A percentile compares a stretch with the other conserved stretches of the same genome.
These are phyloP conservation scores for Aquatica leii DNA, from an alignment of 2,888 invertebrate species.

Conservation along the genomic window DNA sequence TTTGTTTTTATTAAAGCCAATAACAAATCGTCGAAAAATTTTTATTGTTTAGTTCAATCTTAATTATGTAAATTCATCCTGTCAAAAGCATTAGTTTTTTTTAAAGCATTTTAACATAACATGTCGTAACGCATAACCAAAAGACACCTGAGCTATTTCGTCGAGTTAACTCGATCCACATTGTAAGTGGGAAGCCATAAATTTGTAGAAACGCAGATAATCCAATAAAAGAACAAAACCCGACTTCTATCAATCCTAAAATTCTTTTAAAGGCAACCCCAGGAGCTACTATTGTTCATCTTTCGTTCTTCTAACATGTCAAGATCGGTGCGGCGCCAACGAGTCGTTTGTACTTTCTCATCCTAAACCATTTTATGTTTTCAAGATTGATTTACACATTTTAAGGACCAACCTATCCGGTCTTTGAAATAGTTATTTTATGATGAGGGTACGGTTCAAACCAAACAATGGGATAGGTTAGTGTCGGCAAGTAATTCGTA, in stretches of 20 bases:
- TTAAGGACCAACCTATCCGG: conserved; percentile 15
- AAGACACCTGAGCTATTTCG: no score
- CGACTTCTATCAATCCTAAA: background rate
- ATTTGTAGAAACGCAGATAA: conserved; percentile 5
- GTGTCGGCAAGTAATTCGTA: conserved; percentile 25
- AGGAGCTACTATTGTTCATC: conserved; percentile 14
- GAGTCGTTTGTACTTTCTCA: conserved; percentile 23
- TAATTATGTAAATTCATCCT: no score
- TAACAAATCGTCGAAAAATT: no score
- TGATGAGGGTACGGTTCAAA: conserved; percentile 30
- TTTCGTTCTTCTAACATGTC: conserved; percentile 12
- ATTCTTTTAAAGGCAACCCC: conserved; percentile 6
- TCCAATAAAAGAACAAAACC: conserved; percentile 8
- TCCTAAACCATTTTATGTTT: conserved; percentile 20
- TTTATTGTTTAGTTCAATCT: no score
- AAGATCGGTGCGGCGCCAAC: conserved; percentile 22
- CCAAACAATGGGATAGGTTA: conserved; percentile 29
- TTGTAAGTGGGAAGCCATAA: no score
- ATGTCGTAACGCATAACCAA: no score
- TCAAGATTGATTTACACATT: conserved; percentile 31
- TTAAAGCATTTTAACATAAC: no score
- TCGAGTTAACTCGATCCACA: no score
- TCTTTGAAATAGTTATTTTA: conserved; percentile 18
- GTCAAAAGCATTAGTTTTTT: no score
- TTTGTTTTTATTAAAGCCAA: no score